A percentile compares a stretch with the other conserved stretches of the same genome.
Evolutionary conservation across 1,140 invertebrate species (phyloP).

Genomic region (Lerema accius): DNA sequence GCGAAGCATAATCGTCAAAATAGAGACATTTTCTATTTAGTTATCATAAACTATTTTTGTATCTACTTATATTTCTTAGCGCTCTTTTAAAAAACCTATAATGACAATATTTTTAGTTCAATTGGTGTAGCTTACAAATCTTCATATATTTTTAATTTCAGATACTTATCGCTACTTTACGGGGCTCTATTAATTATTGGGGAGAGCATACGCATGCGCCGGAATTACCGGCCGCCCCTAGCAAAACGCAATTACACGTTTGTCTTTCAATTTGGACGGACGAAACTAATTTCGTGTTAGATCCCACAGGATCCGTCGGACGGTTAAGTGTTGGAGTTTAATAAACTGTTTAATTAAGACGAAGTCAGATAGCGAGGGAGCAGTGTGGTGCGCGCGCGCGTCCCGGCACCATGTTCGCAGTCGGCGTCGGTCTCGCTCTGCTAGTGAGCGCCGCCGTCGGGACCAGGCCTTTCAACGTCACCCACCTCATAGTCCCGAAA

Average conservation of each 20-base stretch:
- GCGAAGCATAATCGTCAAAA: too few relatives aligned
- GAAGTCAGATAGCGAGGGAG: constrained; percentile 55
- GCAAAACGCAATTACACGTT: constrained; percentile 59
- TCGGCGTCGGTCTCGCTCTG: constrained; percentile 47
- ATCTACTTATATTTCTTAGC: too few relatives aligned
- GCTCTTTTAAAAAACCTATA: too few relatives aligned
- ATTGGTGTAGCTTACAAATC: not conserved
- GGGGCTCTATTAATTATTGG: constrained; percentile 36
- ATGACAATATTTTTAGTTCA: not conserved
- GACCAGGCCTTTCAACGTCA: constrained; percentile 68
- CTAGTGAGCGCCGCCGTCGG: constrained; percentile 36
- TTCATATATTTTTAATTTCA: constrained; percentile 6
- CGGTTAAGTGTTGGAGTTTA: constrained; percentile 79
- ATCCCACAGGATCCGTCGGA: constrained; percentile 54
- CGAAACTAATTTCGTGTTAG: constrained; percentile 56
- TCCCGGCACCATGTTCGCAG: constrained; percentile 59
- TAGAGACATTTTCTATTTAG: not conserved
- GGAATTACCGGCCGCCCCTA: constrained; percentile 56
- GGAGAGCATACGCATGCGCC: constrained; percentile 37
- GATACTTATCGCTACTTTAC: constrained; percentile 26
- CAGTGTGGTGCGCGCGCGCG: constrained; percentile 71
- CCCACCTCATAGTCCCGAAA: constrained; percentile 62
- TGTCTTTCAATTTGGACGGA: constrained; percentile 68
- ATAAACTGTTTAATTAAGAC: constrained; percentile 80
- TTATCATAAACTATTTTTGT: too few relatives aligned